phyloP scores from a whole-genome alignment of 1,140 invertebrate species.

The Orius insidiosus region DNA sequence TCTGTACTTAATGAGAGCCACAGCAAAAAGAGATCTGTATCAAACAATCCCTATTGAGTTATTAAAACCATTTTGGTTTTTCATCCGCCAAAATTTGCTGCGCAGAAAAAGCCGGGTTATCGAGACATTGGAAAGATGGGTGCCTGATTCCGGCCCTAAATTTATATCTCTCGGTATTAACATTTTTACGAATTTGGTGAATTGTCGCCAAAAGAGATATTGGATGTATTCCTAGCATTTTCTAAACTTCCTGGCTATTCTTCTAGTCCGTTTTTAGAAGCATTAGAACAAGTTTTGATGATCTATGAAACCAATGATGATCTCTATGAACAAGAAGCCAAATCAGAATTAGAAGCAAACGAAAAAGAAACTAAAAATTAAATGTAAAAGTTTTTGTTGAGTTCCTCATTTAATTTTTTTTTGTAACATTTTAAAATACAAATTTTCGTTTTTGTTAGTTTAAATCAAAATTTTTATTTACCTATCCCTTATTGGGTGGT shows the following conservation, averaged over 20 bases:
- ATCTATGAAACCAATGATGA: too few relatives aligned
- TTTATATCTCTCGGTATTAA: slow-evolving; percentile 26
- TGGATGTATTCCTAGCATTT: slow-evolving; percentile 27
- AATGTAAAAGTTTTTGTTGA: background rate
- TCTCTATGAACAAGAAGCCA: background rate
- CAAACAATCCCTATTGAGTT: background rate
- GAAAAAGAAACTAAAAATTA: background rate
- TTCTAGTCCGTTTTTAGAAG: slow-evolving; percentile 21
- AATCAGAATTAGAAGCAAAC: background rate
- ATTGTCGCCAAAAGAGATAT: slow-evolving; percentile 23
- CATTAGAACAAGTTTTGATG: slow-evolving; percentile 18
- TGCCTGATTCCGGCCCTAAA: slow-evolving; percentile 29
- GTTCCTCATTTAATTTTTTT: background rate
- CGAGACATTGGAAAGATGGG: slow-evolving; percentile 24
- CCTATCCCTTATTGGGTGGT: too few relatives aligned
- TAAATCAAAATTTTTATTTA: too few relatives aligned
- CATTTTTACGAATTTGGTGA: slow-evolving; percentile 29
- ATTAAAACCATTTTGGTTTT: slow-evolving; percentile 13
- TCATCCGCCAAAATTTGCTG: slow-evolving; percentile 4
- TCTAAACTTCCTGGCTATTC: slow-evolving; percentile 27
- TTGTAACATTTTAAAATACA: background rate
- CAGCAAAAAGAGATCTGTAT: slow-evolving; percentile 10
- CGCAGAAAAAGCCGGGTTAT: background rate
- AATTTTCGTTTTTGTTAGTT: too few relatives aligned
- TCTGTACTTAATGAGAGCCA: slow-evolving; percentile 8